These are phyloP conservation scores for Coturnix japonica DNA, from an alignment of 2,113 vertebrate genomes.

Conservation along the genomic window DNA sequence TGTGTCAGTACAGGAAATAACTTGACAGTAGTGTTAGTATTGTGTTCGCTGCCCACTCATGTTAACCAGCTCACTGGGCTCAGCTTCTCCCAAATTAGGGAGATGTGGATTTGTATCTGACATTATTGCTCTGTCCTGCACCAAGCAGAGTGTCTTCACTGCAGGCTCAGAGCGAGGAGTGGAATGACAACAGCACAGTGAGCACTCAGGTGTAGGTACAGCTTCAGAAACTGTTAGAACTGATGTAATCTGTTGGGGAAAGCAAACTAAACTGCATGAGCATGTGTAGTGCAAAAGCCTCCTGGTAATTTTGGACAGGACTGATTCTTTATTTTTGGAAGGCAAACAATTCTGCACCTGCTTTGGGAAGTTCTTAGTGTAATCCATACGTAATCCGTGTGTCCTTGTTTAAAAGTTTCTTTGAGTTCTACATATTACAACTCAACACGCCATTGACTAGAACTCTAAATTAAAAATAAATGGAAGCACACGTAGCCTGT, in stretches of 20 bases:
- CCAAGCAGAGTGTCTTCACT: background rate
- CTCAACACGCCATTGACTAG: background rate
- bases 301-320: background rate
- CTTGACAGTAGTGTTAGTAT: background rate
- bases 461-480: background rate
- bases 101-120: background rate
- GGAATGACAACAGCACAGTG: background rate
- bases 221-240: background rate
- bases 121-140: background rate
- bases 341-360: background rate
- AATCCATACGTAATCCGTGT: background rate
- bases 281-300: background rate
- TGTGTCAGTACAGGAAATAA: constrained; percentile 7
- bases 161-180: background rate
- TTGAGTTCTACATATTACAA: background rate
- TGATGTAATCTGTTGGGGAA: background rate
- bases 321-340: background rate
- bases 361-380: background rate
- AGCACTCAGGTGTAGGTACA: background rate
- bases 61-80: background rate
- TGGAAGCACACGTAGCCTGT: background rate
- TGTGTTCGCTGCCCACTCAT: background rate
- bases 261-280: background rate
- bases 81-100: background rate
- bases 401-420: background rate